Conservation (phyloP, 2,888 invertebrate genomes). For the Dexiosoma caninum region DNA sequence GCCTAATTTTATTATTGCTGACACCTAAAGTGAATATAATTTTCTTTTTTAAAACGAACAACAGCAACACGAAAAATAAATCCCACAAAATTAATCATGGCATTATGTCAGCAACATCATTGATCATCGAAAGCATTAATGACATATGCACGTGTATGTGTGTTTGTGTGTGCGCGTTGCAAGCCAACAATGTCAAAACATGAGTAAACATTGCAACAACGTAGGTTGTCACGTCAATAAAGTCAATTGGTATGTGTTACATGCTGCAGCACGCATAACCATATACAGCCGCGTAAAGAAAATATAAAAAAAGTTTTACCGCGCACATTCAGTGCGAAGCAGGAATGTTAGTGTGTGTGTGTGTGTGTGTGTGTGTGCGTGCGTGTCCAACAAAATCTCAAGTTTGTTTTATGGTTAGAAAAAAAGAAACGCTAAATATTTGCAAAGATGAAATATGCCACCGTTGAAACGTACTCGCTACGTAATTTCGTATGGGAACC, state of each 20-base stretch:
- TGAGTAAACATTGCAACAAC: constrained; percentile 57
- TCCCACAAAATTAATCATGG: constrained; percentile 52
- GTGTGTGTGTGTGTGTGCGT: not conserved
- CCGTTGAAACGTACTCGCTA: constrained; percentile 45
- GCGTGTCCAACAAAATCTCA: constrained; percentile 18
- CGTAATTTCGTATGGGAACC: constrained; percentile 31
- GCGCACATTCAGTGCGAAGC: constrained; percentile 41
- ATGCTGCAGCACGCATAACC: constrained; percentile 51
- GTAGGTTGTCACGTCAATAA: constrained; percentile 61
- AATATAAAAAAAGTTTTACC: constrained; percentile 36
- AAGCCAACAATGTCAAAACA: constrained; percentile 56
- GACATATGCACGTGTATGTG: not conserved
- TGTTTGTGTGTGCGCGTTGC: not conserved
- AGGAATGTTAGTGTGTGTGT: not conserved
- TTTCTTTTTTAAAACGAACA: too few relatives aligned
- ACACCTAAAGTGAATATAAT: constrained; percentile 27
- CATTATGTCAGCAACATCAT: constrained; percentile 56
- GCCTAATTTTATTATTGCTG: constrained; percentile 10
- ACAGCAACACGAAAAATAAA: not conserved
- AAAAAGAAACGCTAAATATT: constrained; percentile 14
- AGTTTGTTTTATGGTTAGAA: constrained; percentile 1
- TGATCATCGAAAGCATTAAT: constrained; percentile 37
- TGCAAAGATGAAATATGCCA: constrained; percentile 48
- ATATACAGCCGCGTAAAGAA: constrained; percentile 2
- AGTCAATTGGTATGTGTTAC: constrained; percentile 57